Evolutionary conservation across 2,113 vertebrate genomes (phyloP), one percentile per base, ranked within the genome.

Genomic region (Onychostruthus taczanowskii): DNA sequence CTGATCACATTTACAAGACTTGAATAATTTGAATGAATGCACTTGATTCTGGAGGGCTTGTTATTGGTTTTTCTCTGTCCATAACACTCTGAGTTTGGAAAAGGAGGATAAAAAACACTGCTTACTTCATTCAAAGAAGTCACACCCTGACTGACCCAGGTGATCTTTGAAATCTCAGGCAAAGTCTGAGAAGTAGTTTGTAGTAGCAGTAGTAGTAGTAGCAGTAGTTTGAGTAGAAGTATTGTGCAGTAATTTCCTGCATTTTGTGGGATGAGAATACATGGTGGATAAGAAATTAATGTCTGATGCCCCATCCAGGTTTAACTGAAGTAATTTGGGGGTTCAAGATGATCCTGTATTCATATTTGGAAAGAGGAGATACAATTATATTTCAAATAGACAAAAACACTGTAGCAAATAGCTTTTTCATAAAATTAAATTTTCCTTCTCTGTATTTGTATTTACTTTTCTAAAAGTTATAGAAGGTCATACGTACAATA

Each of bases 271-370:
- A 24, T 37, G 9, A 88, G 52, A 16, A 44, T 39, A 31, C 0
- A 39, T 4, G 6, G 7, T 30, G 3, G 2, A 11, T 56, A 83
- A 56, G 30, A 83, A 58, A 72, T 0, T 0, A 13, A 6, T 0
- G 4, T n/a, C 68, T 59, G 3, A 30, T 39, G 26, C 22, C 33
- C 9, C 5, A 9, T 46, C 52, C 50, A 81, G 43, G 11, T 56
- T 62, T 62, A 55, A 33, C 8, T 64, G 13, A 83, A 43, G 4
- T 39, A 18, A 46, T 63, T 1, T 78, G 12, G 49, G 14, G 5
- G 8, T 63, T 82, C 21, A 62, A 82, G 12, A 7, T 30, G 67
- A 31, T 63, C 28, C 3, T 31, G 8, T 30, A 39, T 24, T 69
- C 2, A 4, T 37, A 31, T 53, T 44, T n/a, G 1, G 17, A 77